Conservation (phyloP, 2,888 invertebrate genomes). For the Crossocerus cetratus region DNA sequence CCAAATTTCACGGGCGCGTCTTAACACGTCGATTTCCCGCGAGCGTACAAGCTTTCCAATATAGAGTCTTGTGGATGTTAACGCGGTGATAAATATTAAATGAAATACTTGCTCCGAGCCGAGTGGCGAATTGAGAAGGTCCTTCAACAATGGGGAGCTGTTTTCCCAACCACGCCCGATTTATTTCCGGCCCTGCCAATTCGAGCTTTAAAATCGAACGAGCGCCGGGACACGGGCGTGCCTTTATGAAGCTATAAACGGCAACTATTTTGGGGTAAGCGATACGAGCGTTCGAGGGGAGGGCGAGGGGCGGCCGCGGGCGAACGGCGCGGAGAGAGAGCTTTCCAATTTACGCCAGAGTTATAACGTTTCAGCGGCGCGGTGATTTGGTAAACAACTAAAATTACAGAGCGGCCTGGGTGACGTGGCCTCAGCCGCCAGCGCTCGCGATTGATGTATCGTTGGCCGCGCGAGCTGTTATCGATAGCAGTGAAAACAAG, state of each 20-base stretch:
- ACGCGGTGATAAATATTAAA: too few species aligned
- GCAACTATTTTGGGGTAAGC: conserved; percentile 18
- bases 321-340: too few species aligned
- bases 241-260: conserved; percentile 38
- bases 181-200: conserved; percentile 32
- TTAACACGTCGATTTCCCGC: too few species aligned
- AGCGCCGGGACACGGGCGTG: background rate
- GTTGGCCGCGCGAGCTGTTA: background rate
- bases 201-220: conserved; percentile 30
- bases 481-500: background rate
- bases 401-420: background rate
- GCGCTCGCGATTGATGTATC: background rate
- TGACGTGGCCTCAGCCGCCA: background rate
- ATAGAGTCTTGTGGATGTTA: too few species aligned
- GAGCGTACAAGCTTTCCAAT: too few species aligned
- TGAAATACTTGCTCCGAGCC: too few species aligned
- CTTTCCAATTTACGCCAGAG: conserved; percentile 17
- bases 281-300: conserved; percentile 4
- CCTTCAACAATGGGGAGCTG: too few species aligned
- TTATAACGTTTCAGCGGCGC: conserved; percentile 12
- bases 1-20: conserved; percentile 1
- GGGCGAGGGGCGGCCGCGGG: too few species aligned
- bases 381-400: conserved; percentile 16
- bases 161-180: background rate
- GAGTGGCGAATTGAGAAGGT: too few species aligned